A percentile compares a stretch with the other conserved stretches of the same genome.
Conservation (phyloP, 2,888 invertebrate species). For the Entomobrya proxima region DNA sequence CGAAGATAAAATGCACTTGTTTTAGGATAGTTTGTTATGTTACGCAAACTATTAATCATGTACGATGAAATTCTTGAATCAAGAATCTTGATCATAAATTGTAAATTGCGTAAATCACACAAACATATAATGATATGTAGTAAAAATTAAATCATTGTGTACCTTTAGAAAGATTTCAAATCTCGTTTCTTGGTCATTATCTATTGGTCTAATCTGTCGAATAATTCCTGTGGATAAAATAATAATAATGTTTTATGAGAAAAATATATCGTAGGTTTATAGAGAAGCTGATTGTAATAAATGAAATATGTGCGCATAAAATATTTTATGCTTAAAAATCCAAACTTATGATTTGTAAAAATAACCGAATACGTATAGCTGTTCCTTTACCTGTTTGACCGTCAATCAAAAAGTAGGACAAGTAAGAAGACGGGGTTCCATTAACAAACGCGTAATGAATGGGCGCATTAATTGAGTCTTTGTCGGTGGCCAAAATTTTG, state of each 20-base stretch:
- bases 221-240: constrained; percentile 81
- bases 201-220: constrained; percentile 87
- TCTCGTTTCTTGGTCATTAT: constrained; percentile 85
- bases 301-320: too few species aligned
- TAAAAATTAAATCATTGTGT: constrained; percentile 41
- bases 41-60: too few species aligned
- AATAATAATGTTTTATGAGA: too few species aligned
- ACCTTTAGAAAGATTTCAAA: constrained; percentile 90
- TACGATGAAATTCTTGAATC: neutral
- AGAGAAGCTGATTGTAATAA: too few species aligned
- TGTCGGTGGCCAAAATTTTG: constrained; percentile 92
- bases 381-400: constrained; percentile 80
- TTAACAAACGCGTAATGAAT: constrained; percentile 89
- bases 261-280: too few species aligned
- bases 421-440: constrained; percentile 87
- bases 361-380: neutral
- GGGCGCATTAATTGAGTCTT: constrained; percentile 90
- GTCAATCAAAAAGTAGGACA: constrained; percentile 90
- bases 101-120: constrained; percentile 4
- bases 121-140: neutral
- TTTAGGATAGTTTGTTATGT: neutral
- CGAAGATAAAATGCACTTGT: neutral
- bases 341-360: neutral
- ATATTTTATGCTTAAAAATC: too few species aligned
- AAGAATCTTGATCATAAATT: neutral